Conservation (phyloP, 2,888 invertebrate genomes). For the Pristionchus arcanus region DNA sequence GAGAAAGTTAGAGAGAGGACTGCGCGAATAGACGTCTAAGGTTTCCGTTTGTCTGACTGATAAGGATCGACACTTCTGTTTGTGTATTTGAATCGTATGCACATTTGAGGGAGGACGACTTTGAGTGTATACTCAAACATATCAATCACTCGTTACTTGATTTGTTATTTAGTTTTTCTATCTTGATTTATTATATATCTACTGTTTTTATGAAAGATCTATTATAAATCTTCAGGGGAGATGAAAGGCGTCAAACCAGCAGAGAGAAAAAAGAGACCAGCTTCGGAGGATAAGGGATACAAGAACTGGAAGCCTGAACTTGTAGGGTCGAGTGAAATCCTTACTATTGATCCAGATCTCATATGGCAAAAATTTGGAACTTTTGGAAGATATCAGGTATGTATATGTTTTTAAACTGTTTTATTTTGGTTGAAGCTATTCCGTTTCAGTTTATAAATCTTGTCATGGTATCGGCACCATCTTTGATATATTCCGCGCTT, state of each 20-base stretch:
- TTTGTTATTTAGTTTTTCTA: background rate
- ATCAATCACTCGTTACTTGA: background rate
- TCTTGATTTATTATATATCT: background rate
- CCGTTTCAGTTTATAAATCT: conserved; percentile 67
- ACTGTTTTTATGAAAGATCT: too few relatives aligned
- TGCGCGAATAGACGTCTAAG: background rate
- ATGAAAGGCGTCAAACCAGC: too few relatives aligned
- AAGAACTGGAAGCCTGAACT: conserved; percentile 16
- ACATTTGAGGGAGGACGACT: background rate
- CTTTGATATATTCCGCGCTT: conserved; percentile 64
- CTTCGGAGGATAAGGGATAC: background rate
- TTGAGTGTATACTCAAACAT: background rate
- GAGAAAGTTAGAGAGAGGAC: too few relatives aligned
- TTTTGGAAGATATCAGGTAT: conserved; percentile 76
- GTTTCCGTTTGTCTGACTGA: background rate
- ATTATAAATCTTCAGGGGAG: too few relatives aligned
- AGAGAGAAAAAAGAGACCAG: background rate
- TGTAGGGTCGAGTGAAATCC: background rate
- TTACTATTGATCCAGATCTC: conserved; percentile 76
- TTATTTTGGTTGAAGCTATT: background rate
- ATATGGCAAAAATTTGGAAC: conserved; percentile 74
- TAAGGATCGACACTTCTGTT: conserved; percentile 43
- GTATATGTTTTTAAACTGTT: background rate
- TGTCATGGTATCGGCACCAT: conserved; percentile 64
- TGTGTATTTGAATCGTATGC: conserved; percentile 43